Evolutionary conservation across 1,140 invertebrate genomes (phyloP).

Genomic region (Lepidotrigona ventralis): DNA sequence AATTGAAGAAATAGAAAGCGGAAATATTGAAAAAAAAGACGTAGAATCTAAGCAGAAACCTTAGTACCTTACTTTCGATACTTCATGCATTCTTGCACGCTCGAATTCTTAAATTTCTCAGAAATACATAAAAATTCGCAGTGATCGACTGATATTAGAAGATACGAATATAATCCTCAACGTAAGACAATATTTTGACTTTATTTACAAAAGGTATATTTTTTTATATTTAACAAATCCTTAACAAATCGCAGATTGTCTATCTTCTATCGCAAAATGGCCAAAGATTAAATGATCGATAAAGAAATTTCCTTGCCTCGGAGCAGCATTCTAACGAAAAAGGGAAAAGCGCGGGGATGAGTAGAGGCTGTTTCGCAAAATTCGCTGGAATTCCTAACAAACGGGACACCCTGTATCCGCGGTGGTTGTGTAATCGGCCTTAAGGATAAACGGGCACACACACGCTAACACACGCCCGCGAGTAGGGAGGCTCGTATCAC

Average conservation of each 20-base stretch:
- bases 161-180: too few species aligned
- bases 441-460: slow-evolving; percentile 45
- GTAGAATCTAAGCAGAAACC: too few species aligned
- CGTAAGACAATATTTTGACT: too few species aligned
- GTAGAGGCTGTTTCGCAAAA: not conserved
- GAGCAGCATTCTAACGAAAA: not conserved
- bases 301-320: not conserved
- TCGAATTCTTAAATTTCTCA: too few species aligned
- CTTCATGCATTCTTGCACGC: too few species aligned
- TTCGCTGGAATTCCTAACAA: slow-evolving; percentile 21
- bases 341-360: not conserved
- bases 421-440: slow-evolving; percentile 44
- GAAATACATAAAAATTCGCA: too few species aligned
- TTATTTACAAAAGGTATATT: too few species aligned
- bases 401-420: slow-evolving; percentile 40
- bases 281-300: not conserved
- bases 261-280: too few species aligned
- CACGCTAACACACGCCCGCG: not conserved
- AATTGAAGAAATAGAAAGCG: not conserved
- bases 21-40: too few species aligned
- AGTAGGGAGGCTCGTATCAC: slow-evolving; percentile 57
- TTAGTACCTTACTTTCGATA: too few species aligned
- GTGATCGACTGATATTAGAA: too few species aligned
- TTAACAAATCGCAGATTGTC: not conserved
- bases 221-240: not conserved